Percentiles rank a stretch among this genome's conserved stretches.
Conservation (phyloP, 2,797 vertebrate genomes). For the Alauda arvensis region DNA sequence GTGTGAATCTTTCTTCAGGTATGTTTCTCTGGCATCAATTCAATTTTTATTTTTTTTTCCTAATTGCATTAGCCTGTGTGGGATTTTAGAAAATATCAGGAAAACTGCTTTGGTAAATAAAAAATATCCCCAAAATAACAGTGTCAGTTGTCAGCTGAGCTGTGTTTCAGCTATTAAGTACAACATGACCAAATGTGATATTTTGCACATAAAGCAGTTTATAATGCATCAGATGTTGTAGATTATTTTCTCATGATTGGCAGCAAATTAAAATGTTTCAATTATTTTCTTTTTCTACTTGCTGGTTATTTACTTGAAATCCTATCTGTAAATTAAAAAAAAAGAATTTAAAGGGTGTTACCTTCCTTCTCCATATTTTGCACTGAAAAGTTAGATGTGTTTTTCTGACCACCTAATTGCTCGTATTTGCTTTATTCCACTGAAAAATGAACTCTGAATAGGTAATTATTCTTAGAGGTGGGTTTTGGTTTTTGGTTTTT, state of each 20-base stretch:
- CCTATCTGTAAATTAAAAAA: background rate
- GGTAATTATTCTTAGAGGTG: background rate
- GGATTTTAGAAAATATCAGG: background rate
- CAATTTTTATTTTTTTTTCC: background rate
- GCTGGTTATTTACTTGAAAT: background rate
- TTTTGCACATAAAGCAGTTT: background rate
- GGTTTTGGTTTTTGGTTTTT: background rate
- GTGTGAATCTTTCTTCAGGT: conserved; percentile 64
- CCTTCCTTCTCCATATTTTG: background rate
- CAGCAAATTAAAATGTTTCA: background rate
- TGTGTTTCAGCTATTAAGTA: conserved; percentile 20
- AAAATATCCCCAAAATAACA: background rate
- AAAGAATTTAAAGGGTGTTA: background rate
- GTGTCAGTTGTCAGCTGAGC: background rate
- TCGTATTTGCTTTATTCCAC: background rate
- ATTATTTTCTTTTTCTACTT: background rate
- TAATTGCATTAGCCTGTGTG: background rate
- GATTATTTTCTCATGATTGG: background rate
- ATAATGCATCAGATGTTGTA: background rate
- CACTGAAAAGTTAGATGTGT: background rate
- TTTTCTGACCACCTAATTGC: background rate
- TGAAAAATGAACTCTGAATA: background rate
- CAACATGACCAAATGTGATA: background rate
- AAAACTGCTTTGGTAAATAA: background rate
- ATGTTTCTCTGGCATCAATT: conserved; percentile 64